A percentile compares a stretch with the other conserved stretches of the same genome.
These are phyloP conservation scores for Montipora cactus DNA, from an alignment of 64 coral and sea anemone genomes.

Conservation along the genomic window DNA sequence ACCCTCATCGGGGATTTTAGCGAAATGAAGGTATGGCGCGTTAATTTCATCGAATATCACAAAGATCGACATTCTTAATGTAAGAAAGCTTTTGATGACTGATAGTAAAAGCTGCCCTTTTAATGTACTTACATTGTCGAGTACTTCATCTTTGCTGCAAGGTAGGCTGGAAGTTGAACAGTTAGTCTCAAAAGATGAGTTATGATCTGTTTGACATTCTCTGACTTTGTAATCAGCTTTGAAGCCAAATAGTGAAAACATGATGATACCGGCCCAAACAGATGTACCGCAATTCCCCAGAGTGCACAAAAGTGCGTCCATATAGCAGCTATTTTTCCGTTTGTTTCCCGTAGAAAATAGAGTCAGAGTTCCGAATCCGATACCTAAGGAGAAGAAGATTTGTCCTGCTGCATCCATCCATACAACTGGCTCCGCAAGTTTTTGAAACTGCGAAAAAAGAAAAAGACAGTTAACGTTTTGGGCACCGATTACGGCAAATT, in stretches of 20 bases:
- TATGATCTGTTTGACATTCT: constrained; percentile 23
- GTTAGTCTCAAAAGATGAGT: not conserved
- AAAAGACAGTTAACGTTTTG: not conserved
- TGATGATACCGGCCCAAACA: constrained; percentile 88
- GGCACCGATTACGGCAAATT: not conserved
- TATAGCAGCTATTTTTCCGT: constrained; percentile 70
- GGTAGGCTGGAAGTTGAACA: not conserved
- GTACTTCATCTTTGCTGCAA: constrained; percentile 51
- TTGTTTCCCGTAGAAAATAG: constrained; percentile 69
- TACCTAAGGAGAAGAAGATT: constrained; percentile 83
- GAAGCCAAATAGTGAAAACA: constrained; percentile 94
- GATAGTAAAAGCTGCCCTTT: too few species aligned
- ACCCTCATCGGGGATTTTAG: too few species aligned
- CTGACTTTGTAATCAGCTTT: constrained; percentile 55
- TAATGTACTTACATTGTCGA: constrained; percentile 36
- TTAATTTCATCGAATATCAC: too few species aligned
- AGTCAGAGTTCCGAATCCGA: constrained; percentile 73
- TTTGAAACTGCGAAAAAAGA: constrained; percentile 45
- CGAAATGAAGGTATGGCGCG: too few species aligned
- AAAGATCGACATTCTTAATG: too few species aligned
- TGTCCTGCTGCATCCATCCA: constrained; percentile 92
- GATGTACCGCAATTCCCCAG: constrained; percentile 77
- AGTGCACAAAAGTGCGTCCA: constrained; percentile 66
- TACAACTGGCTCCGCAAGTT: constrained; percentile 71
- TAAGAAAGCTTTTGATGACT: too few species aligned